These are phyloP conservation scores for Oryzias sinensis DNA, from an alignment of 2,797 vertebrate genomes.

Conservation along the genomic window DNA sequence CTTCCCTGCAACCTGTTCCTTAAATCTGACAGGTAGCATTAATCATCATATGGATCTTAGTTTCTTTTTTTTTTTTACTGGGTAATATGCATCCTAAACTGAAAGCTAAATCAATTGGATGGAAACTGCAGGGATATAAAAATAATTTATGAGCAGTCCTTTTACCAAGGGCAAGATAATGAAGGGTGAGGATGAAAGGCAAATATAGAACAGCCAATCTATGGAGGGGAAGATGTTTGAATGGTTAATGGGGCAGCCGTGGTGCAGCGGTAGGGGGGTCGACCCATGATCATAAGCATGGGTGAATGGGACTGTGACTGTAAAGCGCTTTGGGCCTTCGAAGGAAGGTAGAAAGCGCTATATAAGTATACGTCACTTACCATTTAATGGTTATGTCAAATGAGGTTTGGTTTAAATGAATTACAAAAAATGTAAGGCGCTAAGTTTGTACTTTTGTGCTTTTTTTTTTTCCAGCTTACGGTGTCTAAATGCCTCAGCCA, in stretches of 20 bases:
- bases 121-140: neutral
- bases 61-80: neutral
- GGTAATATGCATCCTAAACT: neutral
- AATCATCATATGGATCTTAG: slow-evolving; percentile 17
- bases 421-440: neutral
- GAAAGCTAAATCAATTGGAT: slow-evolving; percentile 6
- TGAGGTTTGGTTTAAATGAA: neutral
- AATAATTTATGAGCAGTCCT: slow-evolving; percentile 23
- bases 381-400: slow-evolving; percentile 3
- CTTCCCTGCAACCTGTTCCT: slow-evolving; percentile 91
- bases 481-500: slow-evolving; percentile 92
- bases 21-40: slow-evolving; percentile 89
- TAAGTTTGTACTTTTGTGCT: neutral
- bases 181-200: slow-evolving; percentile 18
- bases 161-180: slow-evolving; percentile 18
- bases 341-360: no score
- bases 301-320: no score
- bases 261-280: no score
- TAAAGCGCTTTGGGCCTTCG: no score
- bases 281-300: no score
- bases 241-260: no score
- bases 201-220: slow-evolving; percentile 5
- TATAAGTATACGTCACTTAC: no score
- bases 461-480: slow-evolving; percentile 80
- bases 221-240: slow-evolving; percentile 1